phyloP scores from a whole-genome alignment of 2,797 vertebrate species.

The Mormyrops attenuatus region DNA sequence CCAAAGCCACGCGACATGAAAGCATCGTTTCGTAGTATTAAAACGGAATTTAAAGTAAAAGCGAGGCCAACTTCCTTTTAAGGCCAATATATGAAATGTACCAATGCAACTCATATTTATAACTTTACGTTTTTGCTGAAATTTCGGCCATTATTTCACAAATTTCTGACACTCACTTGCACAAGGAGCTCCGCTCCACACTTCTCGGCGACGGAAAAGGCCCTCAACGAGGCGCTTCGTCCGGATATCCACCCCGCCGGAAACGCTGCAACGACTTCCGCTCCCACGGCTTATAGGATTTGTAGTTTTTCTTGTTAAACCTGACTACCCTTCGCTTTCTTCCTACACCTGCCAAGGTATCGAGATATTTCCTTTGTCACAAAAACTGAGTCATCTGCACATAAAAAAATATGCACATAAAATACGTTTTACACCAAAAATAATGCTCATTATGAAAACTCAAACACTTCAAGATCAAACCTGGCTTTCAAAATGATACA shows the following conservation, averaged over 20 bases:
- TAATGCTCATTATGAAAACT: not conserved
- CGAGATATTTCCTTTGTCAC: not conserved
- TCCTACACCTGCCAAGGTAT: not conserved
- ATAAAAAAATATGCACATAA: not conserved
- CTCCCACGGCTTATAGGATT: constrained; percentile 32
- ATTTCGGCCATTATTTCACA: not conserved
- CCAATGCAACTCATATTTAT: not conserved
- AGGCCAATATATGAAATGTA: not conserved
- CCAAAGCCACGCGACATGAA: not conserved
- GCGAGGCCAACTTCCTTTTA: not conserved
- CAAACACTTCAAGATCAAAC: not conserved
- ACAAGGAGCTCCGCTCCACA: constrained; percentile 47
- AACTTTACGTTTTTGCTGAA: fast-evolving
- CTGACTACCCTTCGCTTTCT: not conserved
- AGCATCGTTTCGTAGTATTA: not conserved
- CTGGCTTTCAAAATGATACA: not conserved
- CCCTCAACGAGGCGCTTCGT: constrained; percentile 43
- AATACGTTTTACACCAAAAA: not conserved
- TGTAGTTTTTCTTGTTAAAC: constrained; percentile 36
- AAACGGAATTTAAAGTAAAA: not conserved
- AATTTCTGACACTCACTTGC: constrained; percentile 54
- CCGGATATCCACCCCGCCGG: constrained; percentile 52
- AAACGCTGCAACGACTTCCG: constrained; percentile 35
- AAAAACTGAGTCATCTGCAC: not conserved
- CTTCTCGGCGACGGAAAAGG: constrained; percentile 65